Base-by-base conservation (phyloP, 2,113 vertebrate species). In the Protobothrops flavoviridis region DNA sequence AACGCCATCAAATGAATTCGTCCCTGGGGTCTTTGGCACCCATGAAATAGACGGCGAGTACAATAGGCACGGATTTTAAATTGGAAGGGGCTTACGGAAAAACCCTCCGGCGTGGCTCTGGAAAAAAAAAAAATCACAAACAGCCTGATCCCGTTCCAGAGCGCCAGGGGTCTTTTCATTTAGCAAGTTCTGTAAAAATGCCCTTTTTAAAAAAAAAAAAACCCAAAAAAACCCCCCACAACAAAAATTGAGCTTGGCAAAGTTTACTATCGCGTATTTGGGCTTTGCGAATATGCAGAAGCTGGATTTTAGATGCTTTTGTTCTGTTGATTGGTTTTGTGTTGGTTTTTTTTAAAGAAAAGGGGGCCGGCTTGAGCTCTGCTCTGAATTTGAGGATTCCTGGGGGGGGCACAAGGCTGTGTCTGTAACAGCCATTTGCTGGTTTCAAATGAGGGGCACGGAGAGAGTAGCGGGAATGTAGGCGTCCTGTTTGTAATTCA, bases 101-200 rank as follows among this genome's bases (percentile, higher is more conserved):
- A 87, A 92, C 11, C 56, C 55, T 93, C 81, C 86, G 91, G 45
- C 81, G 52, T 29, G 29, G 64, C 95, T 85, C 90, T 91, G 91
- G 48, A 0, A 50, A 9, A 50, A 50, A 48, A 48, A 50, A 74
- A 95, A 86, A 0, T n/a, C 43, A 64, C 12, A 0, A 43, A 56
- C 89, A 15, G 17, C 48, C 48, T 24, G 15, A 29, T 7, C 0
- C 52, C 17, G 1, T 20, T 56, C 7, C 2, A 29, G 21, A 24
- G 29, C 20, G 17, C 39, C 33, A 29, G 23, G 10, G 33, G 39
- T 2, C 43, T 48, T 1, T 33, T 33, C 45, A 52, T 2, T 90
- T 74, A 23, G 6, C 26, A 24, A 21, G 20, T 3, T 74, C 24
- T 23, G 64, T 39, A 33, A 53, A 23, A 50, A 50, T 50, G 48